Conservation (phyloP, 2,113 vertebrate species). For the Lasiurus borealis region DNA sequence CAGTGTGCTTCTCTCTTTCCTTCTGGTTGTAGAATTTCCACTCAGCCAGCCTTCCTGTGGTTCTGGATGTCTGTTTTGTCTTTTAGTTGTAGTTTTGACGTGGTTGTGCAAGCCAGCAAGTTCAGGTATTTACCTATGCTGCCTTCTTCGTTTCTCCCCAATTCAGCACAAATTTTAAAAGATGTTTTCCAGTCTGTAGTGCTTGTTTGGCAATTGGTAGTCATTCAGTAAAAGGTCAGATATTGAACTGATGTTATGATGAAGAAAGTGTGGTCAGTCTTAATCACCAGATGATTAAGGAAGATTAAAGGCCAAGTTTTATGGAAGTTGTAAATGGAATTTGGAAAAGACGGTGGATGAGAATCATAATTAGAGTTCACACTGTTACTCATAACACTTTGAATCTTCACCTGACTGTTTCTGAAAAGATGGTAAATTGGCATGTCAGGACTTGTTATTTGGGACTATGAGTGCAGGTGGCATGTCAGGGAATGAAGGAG, state of each 20-base stretch:
- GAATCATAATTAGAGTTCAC: slow-evolving; percentile 49
- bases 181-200: not conserved
- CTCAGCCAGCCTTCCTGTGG: no score
- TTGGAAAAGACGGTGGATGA: not conserved
- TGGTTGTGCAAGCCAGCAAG: no score
- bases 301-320: slow-evolving; percentile 20
- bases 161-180: not conserved
- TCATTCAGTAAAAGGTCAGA: not conserved
- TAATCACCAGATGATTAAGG: slow-evolving; percentile 36
- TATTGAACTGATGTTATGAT: not conserved
- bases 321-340: slow-evolving; percentile 19
- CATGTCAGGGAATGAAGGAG: not conserved
- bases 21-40: no score
- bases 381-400: slow-evolving; percentile 14
- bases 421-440: not conserved
- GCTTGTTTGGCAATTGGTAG: slow-evolving; percentile 44
- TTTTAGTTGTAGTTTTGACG: no score
- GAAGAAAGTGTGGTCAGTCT: not conserved
- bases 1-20: no score
- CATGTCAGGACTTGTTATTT: not conserved
- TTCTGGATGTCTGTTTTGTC: no score
- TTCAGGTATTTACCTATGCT: no score
- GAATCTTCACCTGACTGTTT: slow-evolving; percentile 47
- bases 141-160: no score
- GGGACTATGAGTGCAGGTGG: not conserved